These are phyloP conservation scores for Tonatia bakeri DNA, from an alignment of 2,113 vertebrate genomes.

Conservation along the genomic window DNA sequence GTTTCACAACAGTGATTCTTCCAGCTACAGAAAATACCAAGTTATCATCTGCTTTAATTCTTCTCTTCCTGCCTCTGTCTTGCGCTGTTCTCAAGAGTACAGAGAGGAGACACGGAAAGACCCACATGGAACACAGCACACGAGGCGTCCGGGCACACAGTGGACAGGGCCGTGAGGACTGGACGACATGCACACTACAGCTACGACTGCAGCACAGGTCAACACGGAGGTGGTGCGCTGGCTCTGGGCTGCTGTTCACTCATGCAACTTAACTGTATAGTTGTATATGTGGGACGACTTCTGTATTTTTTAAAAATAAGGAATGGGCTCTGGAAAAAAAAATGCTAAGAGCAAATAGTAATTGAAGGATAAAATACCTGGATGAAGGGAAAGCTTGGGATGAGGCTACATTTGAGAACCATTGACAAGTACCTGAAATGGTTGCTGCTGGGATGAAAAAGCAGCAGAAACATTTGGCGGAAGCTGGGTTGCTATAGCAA, in stretches of 20 bases:
- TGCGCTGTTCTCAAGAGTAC: slow-evolving; percentile 58
- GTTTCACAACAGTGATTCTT: background rate
- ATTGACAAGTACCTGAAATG: slow-evolving; percentile 86
- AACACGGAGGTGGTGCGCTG: background rate
- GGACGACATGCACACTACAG: slow-evolving; percentile 62
- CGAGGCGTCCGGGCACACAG: slow-evolving; percentile 21
- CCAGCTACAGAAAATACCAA: background rate
- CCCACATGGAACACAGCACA: slow-evolving; percentile 66
- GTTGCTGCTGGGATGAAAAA: slow-evolving; percentile 86
- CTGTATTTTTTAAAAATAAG: slow-evolving; percentile 60
- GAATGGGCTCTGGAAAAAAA: slow-evolving; percentile 76
- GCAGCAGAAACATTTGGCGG: slow-evolving; percentile 93
- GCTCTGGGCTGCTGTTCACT: slow-evolving; percentile 19
- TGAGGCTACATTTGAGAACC: slow-evolving; percentile 77
- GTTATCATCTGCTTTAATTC: background rate
- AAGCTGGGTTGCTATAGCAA: slow-evolving; percentile 95
- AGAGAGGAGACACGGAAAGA: slow-evolving; percentile 56
- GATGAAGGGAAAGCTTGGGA: slow-evolving; percentile 74
- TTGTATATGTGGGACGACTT: slow-evolving; percentile 30
- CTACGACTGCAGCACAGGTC: slow-evolving; percentile 37
- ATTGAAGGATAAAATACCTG: slow-evolving; percentile 67
- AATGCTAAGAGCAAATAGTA: slow-evolving; percentile 68
- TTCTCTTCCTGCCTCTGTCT: slow-evolving; percentile 8
- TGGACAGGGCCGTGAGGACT: slow-evolving; percentile 26
- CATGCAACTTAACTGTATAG: slow-evolving; percentile 64